phyloP scores from a whole-genome alignment of 2,888 invertebrate genomes.

The Pterostichus niger region DNA sequence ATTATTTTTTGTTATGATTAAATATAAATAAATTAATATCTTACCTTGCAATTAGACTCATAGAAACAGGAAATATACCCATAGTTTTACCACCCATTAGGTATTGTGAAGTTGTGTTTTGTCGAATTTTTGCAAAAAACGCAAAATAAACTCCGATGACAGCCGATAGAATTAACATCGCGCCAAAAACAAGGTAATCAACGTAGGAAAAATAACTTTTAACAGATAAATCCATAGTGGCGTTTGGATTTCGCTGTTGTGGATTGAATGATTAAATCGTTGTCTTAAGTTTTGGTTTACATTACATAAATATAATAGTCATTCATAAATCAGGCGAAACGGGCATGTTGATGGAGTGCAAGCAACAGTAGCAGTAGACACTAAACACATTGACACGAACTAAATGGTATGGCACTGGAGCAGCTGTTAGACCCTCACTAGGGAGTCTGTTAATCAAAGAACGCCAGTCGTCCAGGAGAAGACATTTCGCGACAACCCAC shows the following conservation, averaged over 20 bases:
- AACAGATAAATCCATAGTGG: constrained; percentile 69
- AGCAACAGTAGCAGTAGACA: neutral
- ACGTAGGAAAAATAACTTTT: constrained; percentile 80
- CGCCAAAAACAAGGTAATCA: constrained; percentile 84
- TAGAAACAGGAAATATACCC: constrained; percentile 89
- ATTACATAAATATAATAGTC: constrained; percentile 28
- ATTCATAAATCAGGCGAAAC: constrained; percentile 29
- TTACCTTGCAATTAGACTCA: constrained; percentile 89
- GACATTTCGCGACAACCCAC: constrained; percentile 56
- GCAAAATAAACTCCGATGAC: constrained; percentile 86
- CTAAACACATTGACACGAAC: constrained; percentile 49
- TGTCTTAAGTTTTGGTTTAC: neutral
- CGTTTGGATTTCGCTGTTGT: neutral
- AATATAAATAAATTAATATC: constrained; percentile 61
- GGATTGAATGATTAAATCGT: constrained; percentile 7
- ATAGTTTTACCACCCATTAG: constrained; percentile 87
- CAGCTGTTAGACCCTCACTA: constrained; percentile 44
- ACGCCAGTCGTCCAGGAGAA: constrained; percentile 60
- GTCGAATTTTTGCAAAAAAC: constrained; percentile 83
- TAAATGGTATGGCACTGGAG: constrained; percentile 49
- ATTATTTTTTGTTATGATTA: neutral
- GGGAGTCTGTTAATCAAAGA: constrained; percentile 51
- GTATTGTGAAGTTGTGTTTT: constrained; percentile 85
- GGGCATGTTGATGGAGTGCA: constrained; percentile 53
- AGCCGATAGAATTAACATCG: constrained; percentile 83